phyloP scores from a whole-genome alignment of 2,888 invertebrate species.

The Meteorus cinctellus region DNA sequence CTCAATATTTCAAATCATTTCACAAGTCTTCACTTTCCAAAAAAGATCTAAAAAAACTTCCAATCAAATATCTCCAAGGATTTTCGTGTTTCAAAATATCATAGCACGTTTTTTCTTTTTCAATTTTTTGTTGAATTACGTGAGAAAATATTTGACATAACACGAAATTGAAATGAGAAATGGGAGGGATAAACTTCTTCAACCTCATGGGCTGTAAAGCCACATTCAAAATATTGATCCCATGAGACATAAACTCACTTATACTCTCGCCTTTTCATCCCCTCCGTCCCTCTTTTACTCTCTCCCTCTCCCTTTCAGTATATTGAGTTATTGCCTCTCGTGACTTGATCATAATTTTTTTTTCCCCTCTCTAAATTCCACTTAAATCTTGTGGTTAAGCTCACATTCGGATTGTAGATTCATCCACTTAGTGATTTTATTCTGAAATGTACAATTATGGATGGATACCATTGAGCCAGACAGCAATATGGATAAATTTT shows the following conservation, averaged over 20 bases:
- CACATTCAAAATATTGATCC: slow-evolving; percentile 29
- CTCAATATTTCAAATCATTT: too few species aligned
- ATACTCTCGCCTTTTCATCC: neutral
- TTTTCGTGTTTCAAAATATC: too few species aligned
- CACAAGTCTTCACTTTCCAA: too few species aligned
- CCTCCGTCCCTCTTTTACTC: neutral
- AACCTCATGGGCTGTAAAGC: neutral
- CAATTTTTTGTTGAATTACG: too few species aligned
- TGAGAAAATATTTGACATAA: neutral
- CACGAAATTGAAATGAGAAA: neutral
- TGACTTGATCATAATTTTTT: neutral
- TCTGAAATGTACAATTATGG: neutral
- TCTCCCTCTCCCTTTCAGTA: neutral
- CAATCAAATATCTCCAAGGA: too few species aligned
- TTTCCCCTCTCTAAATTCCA: neutral
- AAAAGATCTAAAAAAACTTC: too few species aligned
- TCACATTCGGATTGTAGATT: neutral
- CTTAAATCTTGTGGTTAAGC: neutral
- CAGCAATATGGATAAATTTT: neutral
- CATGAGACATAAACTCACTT: slow-evolving; percentile 20
- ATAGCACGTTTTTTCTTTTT: too few species aligned
- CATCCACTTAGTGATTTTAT: neutral
- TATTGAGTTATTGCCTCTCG: neutral
- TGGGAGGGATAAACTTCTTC: neutral
- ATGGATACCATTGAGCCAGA: neutral